Conservation (phyloP, 2,888 invertebrate species). For the Callimorpha dominula region DNA sequence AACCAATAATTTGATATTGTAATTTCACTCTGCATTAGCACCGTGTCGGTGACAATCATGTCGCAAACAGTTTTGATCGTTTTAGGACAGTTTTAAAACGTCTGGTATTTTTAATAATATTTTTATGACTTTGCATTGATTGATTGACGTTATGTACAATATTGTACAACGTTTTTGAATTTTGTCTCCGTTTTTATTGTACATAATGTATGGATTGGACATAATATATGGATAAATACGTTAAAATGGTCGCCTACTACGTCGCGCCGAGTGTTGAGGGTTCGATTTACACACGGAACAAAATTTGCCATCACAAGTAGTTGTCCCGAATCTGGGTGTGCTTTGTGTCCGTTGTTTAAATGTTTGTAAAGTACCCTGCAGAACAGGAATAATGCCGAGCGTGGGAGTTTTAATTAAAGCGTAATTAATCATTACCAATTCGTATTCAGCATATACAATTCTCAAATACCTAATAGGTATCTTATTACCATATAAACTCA, state of each 20-base stretch:
- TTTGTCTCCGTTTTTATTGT: neutral
- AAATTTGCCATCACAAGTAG: neutral
- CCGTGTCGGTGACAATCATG: slow-evolving; percentile 28
- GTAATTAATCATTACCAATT: neutral
- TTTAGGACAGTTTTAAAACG: neutral
- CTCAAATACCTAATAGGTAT: too few species aligned
- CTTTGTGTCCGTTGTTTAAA: neutral
- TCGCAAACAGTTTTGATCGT: slow-evolving; percentile 8
- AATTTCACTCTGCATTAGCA: slow-evolving; percentile 51
- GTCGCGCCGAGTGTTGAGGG: too few species aligned
- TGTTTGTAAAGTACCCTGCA: neutral
- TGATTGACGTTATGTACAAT: neutral
- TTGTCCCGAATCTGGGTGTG: neutral
- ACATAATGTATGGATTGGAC: neutral
- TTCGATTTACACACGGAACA: too few species aligned
- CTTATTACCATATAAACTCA: too few species aligned
- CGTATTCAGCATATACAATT: neutral
- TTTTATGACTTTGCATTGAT: neutral
- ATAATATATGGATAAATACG: neutral
- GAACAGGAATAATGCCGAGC: neutral
- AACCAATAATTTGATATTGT: slow-evolving; percentile 53
- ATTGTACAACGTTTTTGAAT: neutral
- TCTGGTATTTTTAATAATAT: neutral
- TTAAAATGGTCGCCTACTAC: too few species aligned
- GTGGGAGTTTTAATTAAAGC: too few species aligned